Base-by-base conservation (phyloP, 2,888 invertebrate genomes). In the Holacanthella duospinosa region DNA sequence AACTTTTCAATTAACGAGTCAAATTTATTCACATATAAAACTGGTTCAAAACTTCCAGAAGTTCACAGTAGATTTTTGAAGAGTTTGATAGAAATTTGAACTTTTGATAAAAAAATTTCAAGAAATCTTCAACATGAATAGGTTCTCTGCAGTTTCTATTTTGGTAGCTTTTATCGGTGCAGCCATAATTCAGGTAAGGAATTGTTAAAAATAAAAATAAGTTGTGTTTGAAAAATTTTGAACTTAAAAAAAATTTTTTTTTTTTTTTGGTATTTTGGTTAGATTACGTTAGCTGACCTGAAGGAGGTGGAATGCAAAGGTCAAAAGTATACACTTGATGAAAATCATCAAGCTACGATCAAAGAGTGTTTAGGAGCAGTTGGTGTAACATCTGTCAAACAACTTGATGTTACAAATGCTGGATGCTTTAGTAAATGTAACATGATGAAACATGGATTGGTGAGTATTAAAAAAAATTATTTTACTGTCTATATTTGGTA, bases 381-480 rank as follows among this genome's bases (percentile, higher is more conserved):
- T 16, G 67, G 66, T 2, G 59, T 69, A 6, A 64, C 63, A 2
- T 21, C 53, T 21, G 58, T 64, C 27, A 64, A 63, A 55, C 57
- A 65, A 55, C 58, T 69, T 63, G 61, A 64, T 16, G 58, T 62
- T 6, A 64, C 65, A 2, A 67, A 67, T 44, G 56, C 65, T 12
- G 62, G 63, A 43, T 69, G 69, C 57, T 62, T 69, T 36, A 60
- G 65, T 21, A 66, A 65, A 55, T 69, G 69, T 44, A 48, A 63
- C 1, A 43, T 69, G 58, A 63, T 63, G 54, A 61, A 56, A 24
- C 54, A 62, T 24, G 60, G 55, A 12, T 28, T 69, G 61, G 69
- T 67, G 61, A 62, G 63, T 26, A 16, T 29, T 4, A n/a, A 26
- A n/a, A 53, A 28, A 4, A 1, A 29, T 43, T 21, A n/a, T 28